Base-by-base conservation (phyloP, 2,113 vertebrate species). In the Himantopus leucocephalus region DNA sequence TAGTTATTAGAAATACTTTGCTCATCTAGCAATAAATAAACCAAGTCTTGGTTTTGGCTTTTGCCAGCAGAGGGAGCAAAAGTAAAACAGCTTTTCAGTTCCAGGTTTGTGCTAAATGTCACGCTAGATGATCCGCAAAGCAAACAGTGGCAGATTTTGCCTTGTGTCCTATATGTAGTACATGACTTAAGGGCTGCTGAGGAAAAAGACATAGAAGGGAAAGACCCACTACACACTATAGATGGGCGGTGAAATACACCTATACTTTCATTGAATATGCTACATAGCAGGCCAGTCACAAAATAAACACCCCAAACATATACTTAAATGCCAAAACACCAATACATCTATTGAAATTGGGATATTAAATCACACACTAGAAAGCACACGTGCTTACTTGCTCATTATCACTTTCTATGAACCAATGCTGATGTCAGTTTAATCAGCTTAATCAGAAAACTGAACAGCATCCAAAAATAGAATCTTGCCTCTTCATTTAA, bases 11-110 rank as follows among this genome's bases (percentile, higher is more conserved):
- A 87, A 92, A 79, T 8, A 75, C 30, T 58, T 72, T 3, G 5
- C 22, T 67, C 35, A 45, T 82, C n/a, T 4, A 16, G 27, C 43
- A 92, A 48, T n/a, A 71, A 70, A 39, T 26, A 84, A 47, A 50
- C 21, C 11, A 60, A 84, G 30, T 32, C 48, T 52, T 63, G n/a
- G 45, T 7, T 70, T 83, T 71, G 39, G 52, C 32, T 82, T 90
- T 56, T 92, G 62, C 86, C 97, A 95, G 88, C 75, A 95, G 64
- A 93, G 79, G 91, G 76, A 91, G 71, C 80, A 95, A 37, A 95
- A 88, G 50, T 47, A 58, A 85, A 95, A 45, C 53, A 87, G 48
- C n/a, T 53, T 84, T 60, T 56, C 48, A 26, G 22, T 53, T 89
- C 63, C n/a, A 66, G 18, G 72, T 68, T 68, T 45, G 55, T 71